phyloP scores from a whole-genome alignment of 2,113 vertebrate species.

The Pseudopipra pipra region DNA sequence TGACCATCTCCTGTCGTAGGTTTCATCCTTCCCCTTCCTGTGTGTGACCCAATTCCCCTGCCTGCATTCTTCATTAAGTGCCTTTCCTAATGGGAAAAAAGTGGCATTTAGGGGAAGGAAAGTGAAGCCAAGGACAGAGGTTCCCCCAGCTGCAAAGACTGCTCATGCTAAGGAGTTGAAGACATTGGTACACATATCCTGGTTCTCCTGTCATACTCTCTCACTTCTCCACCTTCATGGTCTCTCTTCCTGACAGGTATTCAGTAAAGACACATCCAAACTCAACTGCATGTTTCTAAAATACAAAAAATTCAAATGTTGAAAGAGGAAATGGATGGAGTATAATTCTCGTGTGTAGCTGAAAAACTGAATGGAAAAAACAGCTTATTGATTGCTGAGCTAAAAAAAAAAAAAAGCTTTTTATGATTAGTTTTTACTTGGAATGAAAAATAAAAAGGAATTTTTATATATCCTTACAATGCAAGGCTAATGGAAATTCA shows the following conservation, averaged over 20 bases:
- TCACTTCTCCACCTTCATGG: not conserved
- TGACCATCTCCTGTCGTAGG: rapidly evolving
- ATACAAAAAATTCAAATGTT: not conserved
- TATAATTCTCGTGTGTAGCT: not conserved
- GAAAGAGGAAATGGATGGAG: not conserved
- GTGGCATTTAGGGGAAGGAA: not conserved
- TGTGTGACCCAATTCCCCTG: not conserved
- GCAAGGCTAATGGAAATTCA: not conserved
- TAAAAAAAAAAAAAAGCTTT: not conserved
- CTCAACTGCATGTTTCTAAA: not conserved
- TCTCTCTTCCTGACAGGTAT: not conserved
- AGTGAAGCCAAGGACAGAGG: not conserved
- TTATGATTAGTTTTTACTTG: not conserved
- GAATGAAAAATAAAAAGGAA: not conserved
- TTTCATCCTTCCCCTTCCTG: not conserved
- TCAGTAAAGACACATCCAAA: not conserved
- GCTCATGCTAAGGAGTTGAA: not conserved
- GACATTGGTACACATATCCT: not conserved
- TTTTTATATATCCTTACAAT: not conserved
- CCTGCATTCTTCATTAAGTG: not conserved
- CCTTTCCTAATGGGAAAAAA: not conserved
- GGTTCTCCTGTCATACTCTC: not conserved
- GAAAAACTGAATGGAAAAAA: not conserved
- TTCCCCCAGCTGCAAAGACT: not conserved
- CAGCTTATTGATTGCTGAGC: not conserved